phyloP scores from a whole-genome alignment of 2,113 vertebrate species.

The Myotis yumanensis region DNA sequence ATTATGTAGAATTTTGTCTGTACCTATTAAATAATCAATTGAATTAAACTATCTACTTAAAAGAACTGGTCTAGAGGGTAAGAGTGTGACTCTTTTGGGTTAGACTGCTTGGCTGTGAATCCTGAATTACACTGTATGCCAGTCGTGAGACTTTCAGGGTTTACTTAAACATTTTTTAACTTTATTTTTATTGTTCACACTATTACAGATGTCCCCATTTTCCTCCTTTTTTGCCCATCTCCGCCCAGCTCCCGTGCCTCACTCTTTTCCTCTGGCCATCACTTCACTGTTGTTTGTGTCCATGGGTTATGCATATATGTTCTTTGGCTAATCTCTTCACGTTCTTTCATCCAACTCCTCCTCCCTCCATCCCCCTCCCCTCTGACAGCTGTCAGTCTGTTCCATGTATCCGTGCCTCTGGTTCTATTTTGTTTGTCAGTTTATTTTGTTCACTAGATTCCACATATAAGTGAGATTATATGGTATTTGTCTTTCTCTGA shows the following conservation, averaged over 20 bases:
- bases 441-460: background rate
- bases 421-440: background rate
- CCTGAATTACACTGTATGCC: background rate
- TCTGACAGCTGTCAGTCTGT: background rate
- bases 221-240: background rate
- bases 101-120: background rate
- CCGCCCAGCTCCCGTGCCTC: too few species aligned
- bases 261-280: background rate
- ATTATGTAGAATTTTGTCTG: background rate
- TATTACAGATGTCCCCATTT: background rate
- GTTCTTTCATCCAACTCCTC: background rate
- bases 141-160: background rate
- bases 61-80: background rate
- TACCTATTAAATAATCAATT: constrained; percentile 10
- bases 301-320: background rate
- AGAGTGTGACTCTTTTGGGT: background rate
- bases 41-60: background rate
- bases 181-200: background rate
- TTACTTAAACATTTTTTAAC: background rate
- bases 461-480: background rate
- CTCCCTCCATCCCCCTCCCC: accelerated
- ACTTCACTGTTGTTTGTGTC: background rate
- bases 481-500: background rate
- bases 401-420: background rate
- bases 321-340: background rate